A percentile compares a stretch with the other conserved stretches of the same genome.
Conservation (phyloP, 2,113 vertebrate genomes). For the Eolophus roseicapilla region DNA sequence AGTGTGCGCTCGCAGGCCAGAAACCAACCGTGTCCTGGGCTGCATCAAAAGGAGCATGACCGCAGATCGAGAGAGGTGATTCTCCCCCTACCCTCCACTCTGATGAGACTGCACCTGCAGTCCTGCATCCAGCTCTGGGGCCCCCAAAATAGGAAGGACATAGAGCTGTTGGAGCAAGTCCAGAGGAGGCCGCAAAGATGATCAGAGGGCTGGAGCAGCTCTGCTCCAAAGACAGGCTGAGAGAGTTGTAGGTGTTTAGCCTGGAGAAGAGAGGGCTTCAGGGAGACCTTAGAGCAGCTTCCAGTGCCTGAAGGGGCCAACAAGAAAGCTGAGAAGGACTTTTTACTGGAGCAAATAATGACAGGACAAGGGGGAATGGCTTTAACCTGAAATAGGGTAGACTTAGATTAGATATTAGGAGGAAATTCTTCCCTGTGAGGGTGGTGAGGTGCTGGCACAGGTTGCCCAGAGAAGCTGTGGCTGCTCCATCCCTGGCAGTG, state of each 20-base stretch:
- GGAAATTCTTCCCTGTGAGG: neutral
- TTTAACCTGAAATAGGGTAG: neutral
- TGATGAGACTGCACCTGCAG: neutral
- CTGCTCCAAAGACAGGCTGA: neutral
- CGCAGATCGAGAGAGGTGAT: neutral
- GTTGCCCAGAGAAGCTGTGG: neutral
- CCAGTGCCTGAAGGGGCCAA: neutral
- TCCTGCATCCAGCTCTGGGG: neutral
- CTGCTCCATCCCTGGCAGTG: neutral
- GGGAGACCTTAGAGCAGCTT: neutral
- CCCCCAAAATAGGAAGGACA: neutral
- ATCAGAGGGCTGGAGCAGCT: neutral
- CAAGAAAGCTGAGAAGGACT: neutral
- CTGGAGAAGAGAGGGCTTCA: neutral
- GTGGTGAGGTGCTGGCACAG: neutral
- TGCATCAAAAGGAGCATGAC: neutral
- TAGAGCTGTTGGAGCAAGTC: neutral
- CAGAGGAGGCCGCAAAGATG: neutral
- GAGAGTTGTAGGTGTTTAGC: neutral
- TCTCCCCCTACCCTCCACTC: neutral
- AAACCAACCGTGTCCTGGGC: neutral
- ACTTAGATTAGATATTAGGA: neutral
- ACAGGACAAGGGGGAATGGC: neutral
- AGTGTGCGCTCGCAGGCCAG: neutral
- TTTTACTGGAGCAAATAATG: neutral